phyloP scores from a whole-genome alignment of 2,113 vertebrate species.

The Hemiprocne comata region DNA sequence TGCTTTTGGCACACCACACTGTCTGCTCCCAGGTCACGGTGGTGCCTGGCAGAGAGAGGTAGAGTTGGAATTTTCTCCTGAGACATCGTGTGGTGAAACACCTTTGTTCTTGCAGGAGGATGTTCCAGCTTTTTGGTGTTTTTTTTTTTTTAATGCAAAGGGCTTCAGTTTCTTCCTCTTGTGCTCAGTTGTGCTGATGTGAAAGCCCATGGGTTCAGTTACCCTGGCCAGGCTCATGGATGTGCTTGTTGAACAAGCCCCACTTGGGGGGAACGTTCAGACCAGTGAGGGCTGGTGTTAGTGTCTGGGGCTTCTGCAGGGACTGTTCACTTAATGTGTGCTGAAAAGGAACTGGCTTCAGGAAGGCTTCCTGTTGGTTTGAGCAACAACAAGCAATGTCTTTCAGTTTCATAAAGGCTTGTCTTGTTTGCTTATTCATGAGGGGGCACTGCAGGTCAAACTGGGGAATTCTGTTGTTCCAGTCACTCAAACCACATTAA shows the following conservation, averaged over 20 bases:
- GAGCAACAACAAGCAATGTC: neutral
- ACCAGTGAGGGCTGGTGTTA: accelerated
- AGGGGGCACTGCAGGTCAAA: neutral
- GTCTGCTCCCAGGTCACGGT: neutral
- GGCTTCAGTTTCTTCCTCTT: neutral
- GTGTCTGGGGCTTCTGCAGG: neutral
- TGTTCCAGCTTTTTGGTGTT: neutral
- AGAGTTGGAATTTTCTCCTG: neutral
- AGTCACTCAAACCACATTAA: accelerated
- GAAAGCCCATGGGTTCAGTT: neutral
- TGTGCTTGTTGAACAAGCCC: neutral
- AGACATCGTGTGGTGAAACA: accelerated
- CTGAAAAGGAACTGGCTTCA: neutral
- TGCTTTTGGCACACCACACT: accelerated
- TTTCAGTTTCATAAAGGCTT: neutral
- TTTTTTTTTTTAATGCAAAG: neutral
- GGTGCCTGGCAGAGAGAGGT: neutral
- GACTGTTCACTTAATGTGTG: neutral
- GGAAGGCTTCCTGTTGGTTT: neutral
- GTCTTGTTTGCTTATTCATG: neutral
- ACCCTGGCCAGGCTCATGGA: neutral
- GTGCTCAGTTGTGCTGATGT: neutral
- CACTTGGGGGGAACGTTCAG: accelerated
- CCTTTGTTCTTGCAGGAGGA: neutral
- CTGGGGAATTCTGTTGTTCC: neutral